Conservation (phyloP, 2,888 invertebrate species). For the Pollenia angustigena region DNA sequence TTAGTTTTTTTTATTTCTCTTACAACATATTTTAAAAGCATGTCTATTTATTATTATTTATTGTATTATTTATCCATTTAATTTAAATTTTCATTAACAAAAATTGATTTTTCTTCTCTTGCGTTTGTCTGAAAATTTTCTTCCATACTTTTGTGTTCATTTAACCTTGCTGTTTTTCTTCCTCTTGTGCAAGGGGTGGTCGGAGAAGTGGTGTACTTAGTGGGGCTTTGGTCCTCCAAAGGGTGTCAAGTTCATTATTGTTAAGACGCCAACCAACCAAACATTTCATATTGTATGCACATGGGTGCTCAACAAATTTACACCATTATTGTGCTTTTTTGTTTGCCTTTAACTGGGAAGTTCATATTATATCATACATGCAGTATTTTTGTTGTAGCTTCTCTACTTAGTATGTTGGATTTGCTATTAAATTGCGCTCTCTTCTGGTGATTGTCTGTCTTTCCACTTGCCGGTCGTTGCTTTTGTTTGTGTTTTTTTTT, state of each 20-base stretch:
- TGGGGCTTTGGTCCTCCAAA: constrained; percentile 53
- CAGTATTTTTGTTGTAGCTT: constrained; percentile 12
- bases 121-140: constrained; percentile 43
- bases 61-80: constrained; percentile 22
- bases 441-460: constrained; percentile 17
- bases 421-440: constrained; percentile 13
- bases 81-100: constrained; percentile 61
- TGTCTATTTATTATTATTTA: constrained; percentile 19
- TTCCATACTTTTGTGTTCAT: constrained; percentile 44
- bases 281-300: constrained; percentile 25
- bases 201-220: constrained; percentile 7
- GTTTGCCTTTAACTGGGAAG: constrained; percentile 48
- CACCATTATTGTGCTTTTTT: constrained; percentile 17
- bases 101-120: constrained; percentile 69
- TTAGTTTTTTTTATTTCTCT: constrained; percentile 30
- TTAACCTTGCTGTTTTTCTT: constrained; percentile 62
- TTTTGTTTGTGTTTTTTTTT: constrained; percentile 54
- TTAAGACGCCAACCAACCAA: constrained; percentile 28
- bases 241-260: constrained; percentile 63
- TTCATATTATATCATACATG: constrained; percentile 35
- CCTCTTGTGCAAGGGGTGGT: constrained; percentile 1
- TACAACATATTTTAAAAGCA: constrained; percentile 40
- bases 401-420: constrained; percentile 16
- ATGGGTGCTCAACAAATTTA: constrained; percentile 40
- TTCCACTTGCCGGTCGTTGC: constrained; percentile 62